Evolutionary conservation across 2,888 invertebrate genomes (phyloP), one percentile per base, ranked within the genome.

Genomic region (Leucoma salicis): DNA sequence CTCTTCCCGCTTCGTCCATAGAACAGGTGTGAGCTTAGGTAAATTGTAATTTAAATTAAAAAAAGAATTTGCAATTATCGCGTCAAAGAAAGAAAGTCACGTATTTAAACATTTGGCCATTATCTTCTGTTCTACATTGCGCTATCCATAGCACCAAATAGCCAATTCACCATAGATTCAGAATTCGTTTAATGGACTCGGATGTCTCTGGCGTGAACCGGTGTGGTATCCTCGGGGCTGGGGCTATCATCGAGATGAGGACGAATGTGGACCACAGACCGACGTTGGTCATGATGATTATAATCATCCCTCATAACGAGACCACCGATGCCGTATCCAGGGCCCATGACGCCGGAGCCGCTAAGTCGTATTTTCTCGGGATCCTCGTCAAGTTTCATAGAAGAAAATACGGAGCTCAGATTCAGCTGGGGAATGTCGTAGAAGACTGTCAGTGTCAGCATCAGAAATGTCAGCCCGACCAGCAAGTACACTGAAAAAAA

Each of bases 401-500:
- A 90, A 35, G 95, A 93, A 79, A 96, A 96, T 31, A 95, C 92
- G 47, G 94, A 91, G 55, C 95, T 95, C 44, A 97, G 83, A 81
- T 97, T 96, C 61, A 97, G 90, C 84, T 97, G 95, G 3, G 97
- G 97, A 58, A 97, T 95, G 77, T 96, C 96, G 83, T 96, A 96
- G 85, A 96, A 94, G 15, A 96, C 94, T 1, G 95, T 95, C 68
- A 97, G 83, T 10, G 94, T 92, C 60, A 96, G 90, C 95, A 97
- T 95, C 91, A 96, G 93, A 82, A 94, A 94, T 12, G 95, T 94
- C 49, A 97, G 91, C 21, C 97, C 97, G 68, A 93, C 67, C 66
- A 96, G 85, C n/a, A 96, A 90, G 78, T 96, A 96, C 50, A 92
- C 95, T 95, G 90, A n/a, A 74, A 78, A 7, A 31, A 34, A 38